Percentiles rank a stretch among this genome's conserved stretches.
Conservation (phyloP, 2,888 invertebrate species). For the Dasysyrphus albostriatus region DNA sequence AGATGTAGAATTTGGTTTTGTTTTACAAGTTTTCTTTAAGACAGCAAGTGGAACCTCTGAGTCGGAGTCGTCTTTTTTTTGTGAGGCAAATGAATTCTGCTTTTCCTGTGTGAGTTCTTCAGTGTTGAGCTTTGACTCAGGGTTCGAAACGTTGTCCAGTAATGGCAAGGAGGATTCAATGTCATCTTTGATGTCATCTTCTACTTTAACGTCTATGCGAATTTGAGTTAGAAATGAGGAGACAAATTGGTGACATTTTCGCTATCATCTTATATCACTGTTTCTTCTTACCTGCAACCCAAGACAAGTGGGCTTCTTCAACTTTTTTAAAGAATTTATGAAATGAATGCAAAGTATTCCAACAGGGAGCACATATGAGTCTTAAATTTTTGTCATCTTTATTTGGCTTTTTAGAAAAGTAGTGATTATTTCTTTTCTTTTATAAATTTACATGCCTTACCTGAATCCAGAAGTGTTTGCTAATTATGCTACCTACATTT, state of each 20-base stretch:
- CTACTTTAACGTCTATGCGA: not conserved
- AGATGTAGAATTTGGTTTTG: conserved; percentile 3
- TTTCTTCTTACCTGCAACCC: conserved; percentile 20
- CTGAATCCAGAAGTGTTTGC: conserved; percentile 79
- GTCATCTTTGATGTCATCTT: conserved; percentile 44
- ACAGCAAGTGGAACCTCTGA: conserved; percentile 61
- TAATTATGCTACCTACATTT: conserved; percentile 76
- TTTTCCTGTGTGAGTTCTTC: not conserved
- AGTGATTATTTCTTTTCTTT: not conserved
- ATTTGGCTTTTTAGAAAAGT: conserved; percentile 46
- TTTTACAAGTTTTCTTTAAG: conserved; percentile 33
- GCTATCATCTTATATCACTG: not conserved
- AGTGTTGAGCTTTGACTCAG: conserved; percentile 1
- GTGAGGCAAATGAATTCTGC: not conserved
- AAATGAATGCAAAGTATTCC: conserved; percentile 78
- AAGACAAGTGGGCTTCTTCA: conserved; percentile 77
- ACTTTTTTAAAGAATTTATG: conserved; percentile 79
- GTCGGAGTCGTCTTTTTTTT: conserved; percentile 56
- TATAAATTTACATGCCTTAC: conserved; percentile 23
- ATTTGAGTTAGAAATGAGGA: conserved; percentile 41
- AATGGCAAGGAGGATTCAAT: conserved; percentile 1
- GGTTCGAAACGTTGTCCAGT: not conserved
- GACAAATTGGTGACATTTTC: not conserved
- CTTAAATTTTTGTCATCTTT: conserved; percentile 10
- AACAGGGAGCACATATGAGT: conserved; percentile 78